These are phyloP conservation scores for Drosophila littoralis DNA, from an alignment of 1,140 invertebrate species.

Conservation along the genomic window DNA sequence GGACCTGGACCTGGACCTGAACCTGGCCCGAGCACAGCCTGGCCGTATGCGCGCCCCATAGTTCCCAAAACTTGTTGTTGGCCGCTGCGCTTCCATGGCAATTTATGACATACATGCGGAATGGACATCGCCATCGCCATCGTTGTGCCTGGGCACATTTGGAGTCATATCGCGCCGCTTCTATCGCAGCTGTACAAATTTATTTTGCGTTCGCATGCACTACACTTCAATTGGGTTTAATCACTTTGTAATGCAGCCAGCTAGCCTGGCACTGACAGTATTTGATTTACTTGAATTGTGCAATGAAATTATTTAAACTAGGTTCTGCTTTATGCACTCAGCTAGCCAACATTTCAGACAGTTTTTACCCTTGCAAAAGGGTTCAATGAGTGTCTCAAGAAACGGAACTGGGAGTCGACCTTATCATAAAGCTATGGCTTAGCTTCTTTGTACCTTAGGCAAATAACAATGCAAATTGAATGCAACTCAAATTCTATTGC, in stretches of 20 bases:
- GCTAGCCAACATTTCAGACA: neutral
- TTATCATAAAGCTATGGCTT: too few relatives aligned
- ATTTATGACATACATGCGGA: slow-evolving; percentile 78
- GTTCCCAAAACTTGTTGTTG: slow-evolving; percentile 56
- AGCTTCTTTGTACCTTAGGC: too few relatives aligned
- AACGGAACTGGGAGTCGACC: neutral
- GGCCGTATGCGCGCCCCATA: neutral
- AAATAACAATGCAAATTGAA: too few relatives aligned
- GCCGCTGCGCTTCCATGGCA: slow-evolving; percentile 56
- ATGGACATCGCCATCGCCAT: slow-evolving; percentile 46
- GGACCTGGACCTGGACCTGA: slow-evolving; percentile 6
- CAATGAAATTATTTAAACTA: neutral
- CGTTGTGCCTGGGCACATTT: slow-evolving; percentile 37
- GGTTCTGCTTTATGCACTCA: neutral
- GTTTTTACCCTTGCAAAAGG: neutral
- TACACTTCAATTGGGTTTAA: slow-evolving; percentile 7
- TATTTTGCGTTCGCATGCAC: slow-evolving; percentile 61
- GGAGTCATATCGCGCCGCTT: slow-evolving; percentile 64
- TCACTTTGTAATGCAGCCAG: neutral
- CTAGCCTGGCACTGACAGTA: neutral
- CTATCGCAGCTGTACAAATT: slow-evolving; percentile 76
- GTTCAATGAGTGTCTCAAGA: neutral
- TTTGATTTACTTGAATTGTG: neutral
- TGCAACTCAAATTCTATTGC: too few relatives aligned
- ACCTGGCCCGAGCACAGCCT: slow-evolving; percentile 7